phyloP scores from a whole-genome alignment of 1,140 invertebrate species.

The Phthorimaea operculella region DNA sequence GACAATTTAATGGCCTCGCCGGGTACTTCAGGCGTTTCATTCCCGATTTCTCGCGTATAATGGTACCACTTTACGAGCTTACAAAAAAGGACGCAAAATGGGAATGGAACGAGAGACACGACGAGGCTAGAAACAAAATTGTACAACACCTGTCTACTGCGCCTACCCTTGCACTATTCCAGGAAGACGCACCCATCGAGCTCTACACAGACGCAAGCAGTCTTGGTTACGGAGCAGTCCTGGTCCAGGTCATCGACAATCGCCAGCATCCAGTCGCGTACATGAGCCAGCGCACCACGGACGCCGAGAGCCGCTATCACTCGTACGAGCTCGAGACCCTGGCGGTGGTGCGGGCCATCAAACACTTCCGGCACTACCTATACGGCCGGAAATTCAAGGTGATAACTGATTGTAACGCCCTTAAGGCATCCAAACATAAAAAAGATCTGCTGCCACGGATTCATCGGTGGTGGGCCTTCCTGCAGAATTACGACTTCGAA shows the following conservation, averaged over 20 bases:
- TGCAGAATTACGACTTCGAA: neutral
- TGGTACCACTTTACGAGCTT: slow-evolving; percentile 4
- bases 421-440: neutral
- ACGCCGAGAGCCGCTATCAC: slow-evolving; percentile 30
- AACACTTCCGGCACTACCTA: slow-evolving; percentile 28
- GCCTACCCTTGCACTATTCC: slow-evolving; percentile 20
- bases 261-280: neutral
- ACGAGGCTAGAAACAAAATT: slow-evolving; percentile 4
- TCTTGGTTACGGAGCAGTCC: slow-evolving; percentile 14
- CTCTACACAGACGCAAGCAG: slow-evolving; percentile 28
- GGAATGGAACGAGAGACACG: slow-evolving; percentile 3
- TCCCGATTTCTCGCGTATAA: slow-evolving; percentile 30
- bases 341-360: slow-evolving; percentile 14
- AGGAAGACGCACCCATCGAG: slow-evolving; percentile 17
- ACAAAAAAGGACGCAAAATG: slow-evolving; percentile 7
- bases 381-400: slow-evolving; percentile 29
- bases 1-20: slow-evolving; percentile 36
- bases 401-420: slow-evolving; percentile 24
- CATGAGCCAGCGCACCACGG: slow-evolving; percentile 13
- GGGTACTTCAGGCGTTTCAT: slow-evolving; percentile 51
- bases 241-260: slow-evolving; percentile 20
- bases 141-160: slow-evolving; percentile 7
- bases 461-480: neutral
- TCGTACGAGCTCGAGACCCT: slow-evolving; percentile 39
- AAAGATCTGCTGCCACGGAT: neutral